These are phyloP conservation scores for Celastrina argiolus DNA, from an alignment of 2,888 invertebrate species.

Conservation along the genomic window DNA sequence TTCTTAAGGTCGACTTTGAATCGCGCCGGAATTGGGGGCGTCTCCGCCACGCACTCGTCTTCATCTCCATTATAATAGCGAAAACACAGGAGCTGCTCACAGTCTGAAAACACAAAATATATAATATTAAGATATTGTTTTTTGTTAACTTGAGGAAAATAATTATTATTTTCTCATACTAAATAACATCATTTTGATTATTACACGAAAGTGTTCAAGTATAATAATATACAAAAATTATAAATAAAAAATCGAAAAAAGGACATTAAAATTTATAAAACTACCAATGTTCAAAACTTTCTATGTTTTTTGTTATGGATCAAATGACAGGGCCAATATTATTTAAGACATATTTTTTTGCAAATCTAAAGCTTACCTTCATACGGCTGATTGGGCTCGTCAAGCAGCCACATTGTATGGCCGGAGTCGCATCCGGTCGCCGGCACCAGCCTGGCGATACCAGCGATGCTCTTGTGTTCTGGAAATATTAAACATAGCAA, in stretches of 20 bases:
- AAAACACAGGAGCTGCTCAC: conserved; percentile 82
- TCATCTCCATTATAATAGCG: conserved; percentile 83
- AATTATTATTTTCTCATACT: no score
- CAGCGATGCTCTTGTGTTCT: conserved; percentile 56
- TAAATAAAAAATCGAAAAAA: no score
- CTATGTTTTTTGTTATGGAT: no score
- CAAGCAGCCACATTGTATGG: conserved; percentile 84
- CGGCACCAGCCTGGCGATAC: conserved; percentile 71
- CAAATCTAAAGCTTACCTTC: conserved; percentile 65
- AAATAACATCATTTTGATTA: no score
- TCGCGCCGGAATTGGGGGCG: conserved; percentile 65
- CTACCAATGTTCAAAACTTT: no score
- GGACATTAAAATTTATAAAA: no score
- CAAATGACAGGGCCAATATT: no score
- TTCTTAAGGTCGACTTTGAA: conserved; percentile 79
- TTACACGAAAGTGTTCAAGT: no score
- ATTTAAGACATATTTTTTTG: no score
- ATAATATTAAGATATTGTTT: conserved; percentile 6
- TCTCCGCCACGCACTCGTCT: conserved; percentile 81
- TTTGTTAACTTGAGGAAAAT: neutral
- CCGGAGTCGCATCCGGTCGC: conserved; percentile 77
- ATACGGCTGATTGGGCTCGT: conserved; percentile 81
- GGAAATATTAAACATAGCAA: conserved; percentile 41
- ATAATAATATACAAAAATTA: no score
- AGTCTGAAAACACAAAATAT: conserved; percentile 70